Base-by-base conservation (phyloP, 1,140 invertebrate genomes). In the Drosophila neocordata region DNA sequence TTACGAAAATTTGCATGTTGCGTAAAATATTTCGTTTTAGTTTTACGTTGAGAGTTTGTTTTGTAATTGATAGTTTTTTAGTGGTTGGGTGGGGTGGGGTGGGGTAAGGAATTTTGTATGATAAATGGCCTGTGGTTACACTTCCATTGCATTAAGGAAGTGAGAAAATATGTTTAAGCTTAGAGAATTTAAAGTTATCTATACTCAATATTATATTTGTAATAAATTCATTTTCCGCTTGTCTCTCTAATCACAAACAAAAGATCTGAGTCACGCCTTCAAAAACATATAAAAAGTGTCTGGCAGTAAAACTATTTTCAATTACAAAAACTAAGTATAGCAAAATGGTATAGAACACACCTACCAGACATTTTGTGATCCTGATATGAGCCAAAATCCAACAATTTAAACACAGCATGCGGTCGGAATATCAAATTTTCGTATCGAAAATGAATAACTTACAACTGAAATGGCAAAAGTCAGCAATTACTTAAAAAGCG, bases 401-500 rank as follows among this genome's bases (percentile, higher is more conserved):
- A 70, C 84, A 74, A 80, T 89, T 79, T 89, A 84, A 89, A 77
- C 84, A 77, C 84, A 84, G 84, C 84, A 89, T 88, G 84, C 78
- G 84, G 84, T 84, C 84, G 77, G 84, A 79, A 88, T 88, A 89
- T 89, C 84, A 79, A 88, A 88, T 89, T 78, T 83, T 75, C 52
- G 82, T 87, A 88, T 88, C 69, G 84, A 74, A 83, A 77, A 68
- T 66, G 55, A 53, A 88, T 77, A 87, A 87, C 65, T 87, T 69
- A 78, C 52, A 44, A 64, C 37, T 59, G 68, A 62, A 85, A 85
- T 79, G 82, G 63, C 75, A 71, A 69, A 72, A 89, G 79, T 88
- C 84, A 83, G 84, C 84, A 88, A 88, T 88, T 88, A 89, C 84
- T 82, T 88, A 88, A 87, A 87, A 76, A 75, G 65, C 57, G 61